Base-by-base conservation (phyloP, 2,797 vertebrate species). In the Chelonia mydas region DNA sequence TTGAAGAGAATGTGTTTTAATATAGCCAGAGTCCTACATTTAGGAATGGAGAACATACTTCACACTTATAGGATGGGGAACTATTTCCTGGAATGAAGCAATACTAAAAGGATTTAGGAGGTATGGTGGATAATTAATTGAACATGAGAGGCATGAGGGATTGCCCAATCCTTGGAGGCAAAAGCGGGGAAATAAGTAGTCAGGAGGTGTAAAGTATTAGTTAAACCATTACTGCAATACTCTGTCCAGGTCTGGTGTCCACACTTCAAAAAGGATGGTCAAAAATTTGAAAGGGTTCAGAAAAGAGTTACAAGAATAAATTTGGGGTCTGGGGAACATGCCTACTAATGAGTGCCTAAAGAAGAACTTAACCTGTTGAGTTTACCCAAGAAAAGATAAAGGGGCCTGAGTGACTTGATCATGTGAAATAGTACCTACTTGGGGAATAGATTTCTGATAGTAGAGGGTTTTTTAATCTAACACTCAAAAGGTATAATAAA, bases 211-310 rank as follows among this genome's bases (percentile, higher is more conserved):
- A 61, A 61, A 61, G 15, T 61, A 61, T 61, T 61, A 61, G 59
- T 33, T 45, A 41, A 74, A 45, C 68, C 19, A 74, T 45, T 74
- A 41, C 23, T 41, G 68, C 19, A 41, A 59, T 51, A 2, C 28
- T 2, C 27, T 33, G n/a, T 0, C 0, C 1, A 74, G 1, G 25
- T 89, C 33, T 23, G 6, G 6, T 83, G n/a, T 45, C 3, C 11
- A 31, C 1, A 3, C 27, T n/a, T 94, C 80, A 45, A 9, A 65
- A 83, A 88, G 79, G 17, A n/a, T 47, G 33, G 0, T 27, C 25
- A 59, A 13, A 13, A 6, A 54, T 53, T 37, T 54, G 23, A 41
- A 6, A 59, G 13, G 7, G 49, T 57, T 45, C 23, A 47, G 74
- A 51, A 11, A 11, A 72, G 6, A 47, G 33, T 72, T 10, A 1